Conservation (phyloP, 2,113 vertebrate genomes). For the Setophaga petechia region DNA sequence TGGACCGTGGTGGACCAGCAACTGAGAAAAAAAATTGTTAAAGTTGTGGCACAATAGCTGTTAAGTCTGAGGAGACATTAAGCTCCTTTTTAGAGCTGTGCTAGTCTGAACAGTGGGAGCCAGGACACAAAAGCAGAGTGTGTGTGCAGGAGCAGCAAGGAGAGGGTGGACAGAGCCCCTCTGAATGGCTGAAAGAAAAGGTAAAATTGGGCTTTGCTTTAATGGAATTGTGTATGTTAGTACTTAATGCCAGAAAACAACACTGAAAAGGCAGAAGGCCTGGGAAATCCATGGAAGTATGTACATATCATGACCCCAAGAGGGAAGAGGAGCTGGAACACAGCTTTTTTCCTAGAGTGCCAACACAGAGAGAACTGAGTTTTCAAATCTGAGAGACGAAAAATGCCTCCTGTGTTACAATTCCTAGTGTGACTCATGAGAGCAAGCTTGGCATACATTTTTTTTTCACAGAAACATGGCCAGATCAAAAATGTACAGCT, state of each 20-base stretch:
- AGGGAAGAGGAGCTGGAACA: background rate
- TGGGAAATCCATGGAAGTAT: background rate
- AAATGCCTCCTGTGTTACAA: background rate
- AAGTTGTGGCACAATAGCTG: background rate
- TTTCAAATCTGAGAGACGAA: background rate
- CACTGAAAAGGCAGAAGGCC: background rate
- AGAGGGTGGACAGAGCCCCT: background rate
- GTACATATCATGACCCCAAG: background rate
- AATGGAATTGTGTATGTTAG: fast-evolving
- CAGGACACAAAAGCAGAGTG: background rate
- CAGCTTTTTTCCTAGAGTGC: background rate
- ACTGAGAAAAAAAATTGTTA: background rate
- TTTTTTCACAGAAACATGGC: background rate
- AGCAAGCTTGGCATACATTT: background rate
- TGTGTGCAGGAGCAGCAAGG: fast-evolving
- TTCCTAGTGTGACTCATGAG: background rate
- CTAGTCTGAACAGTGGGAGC: background rate
- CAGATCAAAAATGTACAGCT: background rate
- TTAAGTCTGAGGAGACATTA: background rate
- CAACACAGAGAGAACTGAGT: background rate
- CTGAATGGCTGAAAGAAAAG: background rate
- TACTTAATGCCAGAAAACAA: background rate
- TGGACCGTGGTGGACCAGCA: background rate
- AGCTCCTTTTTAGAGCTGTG: background rate
- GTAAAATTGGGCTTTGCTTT: background rate